A percentile compares a stretch with the other conserved stretches of the same genome.
These are phyloP conservation scores for Pseudococcus longispinus DNA, from an alignment of 2,888 invertebrate genomes.

Conservation along the genomic window DNA sequence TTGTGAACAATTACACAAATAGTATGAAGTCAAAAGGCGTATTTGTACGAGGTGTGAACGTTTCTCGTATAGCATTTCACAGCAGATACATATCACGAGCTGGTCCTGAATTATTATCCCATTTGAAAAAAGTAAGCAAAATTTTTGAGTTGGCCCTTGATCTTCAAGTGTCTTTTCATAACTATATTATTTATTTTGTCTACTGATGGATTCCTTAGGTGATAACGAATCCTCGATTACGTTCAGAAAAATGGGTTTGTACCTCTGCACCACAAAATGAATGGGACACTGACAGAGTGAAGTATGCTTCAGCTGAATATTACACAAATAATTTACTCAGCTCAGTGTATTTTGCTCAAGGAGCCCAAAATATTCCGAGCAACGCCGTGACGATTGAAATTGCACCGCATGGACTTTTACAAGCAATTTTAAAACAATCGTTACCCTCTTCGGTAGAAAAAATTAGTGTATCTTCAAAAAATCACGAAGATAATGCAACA, in stretches of 20 bases:
- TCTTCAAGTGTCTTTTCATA: neutral
- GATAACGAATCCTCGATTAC: slow-evolving; percentile 71
- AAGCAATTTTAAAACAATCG: slow-evolving; percentile 71
- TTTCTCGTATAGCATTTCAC: slow-evolving; percentile 89
- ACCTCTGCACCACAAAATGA: slow-evolving; percentile 76
- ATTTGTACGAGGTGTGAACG: slow-evolving; percentile 83
- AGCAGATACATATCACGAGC: slow-evolving; percentile 73
- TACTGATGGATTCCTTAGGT: too few species aligned
- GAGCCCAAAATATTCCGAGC: slow-evolving; percentile 68
- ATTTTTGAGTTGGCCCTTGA: neutral
- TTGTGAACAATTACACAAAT: slow-evolving; percentile 66
- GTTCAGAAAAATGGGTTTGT: slow-evolving; percentile 83
- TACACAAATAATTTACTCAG: slow-evolving; percentile 83
- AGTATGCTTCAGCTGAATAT: slow-evolving; percentile 71
- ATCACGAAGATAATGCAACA: slow-evolving; percentile 64
- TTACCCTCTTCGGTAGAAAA: slow-evolving; percentile 66
- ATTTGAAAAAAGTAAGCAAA: slow-evolving; percentile 66
- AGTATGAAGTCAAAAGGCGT: slow-evolving; percentile 73
- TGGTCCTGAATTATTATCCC: slow-evolving; percentile 70
- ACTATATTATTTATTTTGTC: neutral
- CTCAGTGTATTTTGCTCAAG: slow-evolving; percentile 70
- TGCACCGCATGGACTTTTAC: slow-evolving; percentile 74
- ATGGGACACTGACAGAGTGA: slow-evolving; percentile 71
- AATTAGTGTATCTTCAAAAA: slow-evolving; percentile 68
- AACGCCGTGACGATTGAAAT: slow-evolving; percentile 74